phyloP scores from a whole-genome alignment of 1,140 invertebrate species.

The Pristionchus pacificus region DNA sequence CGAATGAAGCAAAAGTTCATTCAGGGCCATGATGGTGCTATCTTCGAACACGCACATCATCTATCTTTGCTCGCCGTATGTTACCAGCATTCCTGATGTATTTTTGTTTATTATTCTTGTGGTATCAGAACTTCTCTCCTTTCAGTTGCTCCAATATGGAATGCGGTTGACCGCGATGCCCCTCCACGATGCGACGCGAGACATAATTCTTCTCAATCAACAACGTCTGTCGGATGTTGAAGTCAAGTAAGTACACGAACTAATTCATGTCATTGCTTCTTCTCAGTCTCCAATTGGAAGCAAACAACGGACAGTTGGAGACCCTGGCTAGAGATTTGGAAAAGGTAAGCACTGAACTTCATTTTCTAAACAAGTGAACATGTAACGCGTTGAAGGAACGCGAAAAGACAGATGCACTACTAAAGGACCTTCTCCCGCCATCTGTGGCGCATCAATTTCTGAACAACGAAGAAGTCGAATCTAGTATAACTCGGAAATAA shows the following conservation, averaged over 20 bases:
- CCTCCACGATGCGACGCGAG: constrained; percentile 89
- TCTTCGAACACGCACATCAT: constrained; percentile 33
- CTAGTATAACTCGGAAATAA: constrained; percentile 14
- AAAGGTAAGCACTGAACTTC: constrained; percentile 89
- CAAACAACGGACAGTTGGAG: constrained; percentile 90
- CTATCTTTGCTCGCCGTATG: constrained; percentile 52
- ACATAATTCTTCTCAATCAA: constrained; percentile 90
- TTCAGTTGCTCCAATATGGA: neutral
- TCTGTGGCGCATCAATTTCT: constrained; percentile 51
- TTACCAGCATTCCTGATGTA: constrained; percentile 51
- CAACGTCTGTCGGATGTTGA: constrained; percentile 97
- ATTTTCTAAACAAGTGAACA: no score
- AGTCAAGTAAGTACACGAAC: constrained; percentile 71
- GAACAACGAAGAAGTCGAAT: constrained; percentile 46
- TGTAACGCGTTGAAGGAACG: no score
- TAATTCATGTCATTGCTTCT: neutral
- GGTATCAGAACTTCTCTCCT: no score
- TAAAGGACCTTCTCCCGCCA: constrained; percentile 47
- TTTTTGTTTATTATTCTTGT: constrained; percentile 63
- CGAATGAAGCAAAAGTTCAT: no score
- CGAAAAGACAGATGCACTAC: constrained; percentile 64
- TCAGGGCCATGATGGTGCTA: neutral
- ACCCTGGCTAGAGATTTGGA: constrained; percentile 89
- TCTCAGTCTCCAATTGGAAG: constrained; percentile 70
- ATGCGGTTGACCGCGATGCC: constrained; percentile 69